A percentile compares a stretch with the other conserved stretches of the same genome.
These are phyloP conservation scores for Arctia plantaginis DNA, from an alignment of 2,888 invertebrate species.

Conservation along the genomic window DNA sequence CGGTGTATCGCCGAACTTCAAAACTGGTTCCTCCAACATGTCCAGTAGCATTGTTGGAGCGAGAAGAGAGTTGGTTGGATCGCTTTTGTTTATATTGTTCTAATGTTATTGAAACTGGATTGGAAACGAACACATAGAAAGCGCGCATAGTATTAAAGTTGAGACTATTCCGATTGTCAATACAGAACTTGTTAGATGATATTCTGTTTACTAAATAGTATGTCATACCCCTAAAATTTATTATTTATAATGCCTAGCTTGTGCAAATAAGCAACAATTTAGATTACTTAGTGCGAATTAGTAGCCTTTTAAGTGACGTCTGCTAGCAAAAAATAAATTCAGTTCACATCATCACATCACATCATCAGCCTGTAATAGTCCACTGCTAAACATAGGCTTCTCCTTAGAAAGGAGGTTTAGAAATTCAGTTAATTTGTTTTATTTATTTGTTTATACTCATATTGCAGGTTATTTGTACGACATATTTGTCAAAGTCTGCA, in stretches of 20 bases:
- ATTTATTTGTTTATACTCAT: neutral
- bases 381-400: no score
- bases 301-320: neutral
- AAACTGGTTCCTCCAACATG: constrained; percentile 31
- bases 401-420: no score
- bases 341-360: no score
- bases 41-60: constrained; percentile 19
- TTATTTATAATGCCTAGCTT: neutral
- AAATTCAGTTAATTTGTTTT: neutral
- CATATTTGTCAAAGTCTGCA: neutral
- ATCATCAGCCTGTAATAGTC: no score
- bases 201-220: neutral
- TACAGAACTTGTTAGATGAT: neutral
- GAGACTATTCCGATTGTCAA: neutral
- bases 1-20: constrained; percentile 44
- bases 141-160: neutral
- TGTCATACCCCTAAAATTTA: neutral
- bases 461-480: neutral
- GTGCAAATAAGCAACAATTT: neutral
- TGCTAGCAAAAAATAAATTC: neutral
- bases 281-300: neutral
- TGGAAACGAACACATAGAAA: neutral
- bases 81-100: constrained; percentile 8
- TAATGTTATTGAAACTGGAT: neutral
- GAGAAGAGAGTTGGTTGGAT: constrained; percentile 1